phyloP scores from a whole-genome alignment of 1,140 invertebrate genomes.

The Linepithema humile region DNA sequence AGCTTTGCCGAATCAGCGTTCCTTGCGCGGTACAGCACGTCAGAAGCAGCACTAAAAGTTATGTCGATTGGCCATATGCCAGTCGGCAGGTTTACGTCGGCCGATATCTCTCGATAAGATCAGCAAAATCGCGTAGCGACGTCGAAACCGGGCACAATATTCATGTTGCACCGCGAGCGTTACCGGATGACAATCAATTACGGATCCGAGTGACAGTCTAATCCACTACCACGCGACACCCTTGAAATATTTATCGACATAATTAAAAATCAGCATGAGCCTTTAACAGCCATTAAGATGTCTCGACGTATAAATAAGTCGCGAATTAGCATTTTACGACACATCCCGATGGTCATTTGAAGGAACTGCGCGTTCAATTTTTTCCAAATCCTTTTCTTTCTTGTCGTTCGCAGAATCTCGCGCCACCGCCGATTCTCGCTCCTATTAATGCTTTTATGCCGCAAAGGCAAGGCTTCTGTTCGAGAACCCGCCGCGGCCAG shows the following conservation, averaged over 20 bases:
- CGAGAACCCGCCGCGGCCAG: conserved; percentile 31
- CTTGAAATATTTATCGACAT: conserved; percentile 45
- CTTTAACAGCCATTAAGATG: conserved; percentile 24
- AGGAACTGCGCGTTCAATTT: conserved; percentile 18
- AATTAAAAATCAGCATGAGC: conserved; percentile 48
- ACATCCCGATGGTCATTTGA: not conserved
- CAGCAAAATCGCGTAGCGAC: conserved; percentile 37
- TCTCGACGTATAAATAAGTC: conserved; percentile 39
- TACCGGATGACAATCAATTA: conserved; percentile 44
- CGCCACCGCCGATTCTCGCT: not conserved
- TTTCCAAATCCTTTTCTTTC: not conserved
- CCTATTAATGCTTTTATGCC: conserved; percentile 47
- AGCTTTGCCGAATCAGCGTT: conserved; percentile 36
- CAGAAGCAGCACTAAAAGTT: conserved; percentile 42
- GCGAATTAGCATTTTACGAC: conserved; percentile 55
- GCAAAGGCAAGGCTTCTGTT: conserved; percentile 52
- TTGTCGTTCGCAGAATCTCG: conserved; percentile 29
- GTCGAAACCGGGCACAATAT: conserved; percentile 37
- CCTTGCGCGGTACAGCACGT: conserved; percentile 1
- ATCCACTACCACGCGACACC: not conserved
- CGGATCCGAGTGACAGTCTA: not conserved
- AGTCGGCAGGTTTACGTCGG: conserved; percentile 16
- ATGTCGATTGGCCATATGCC: conserved; percentile 50
- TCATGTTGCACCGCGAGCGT: not conserved
- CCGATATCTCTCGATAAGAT: conserved; percentile 52